phyloP scores from a whole-genome alignment of 1,140 invertebrate genomes.

The Mya arenaria region DNA sequence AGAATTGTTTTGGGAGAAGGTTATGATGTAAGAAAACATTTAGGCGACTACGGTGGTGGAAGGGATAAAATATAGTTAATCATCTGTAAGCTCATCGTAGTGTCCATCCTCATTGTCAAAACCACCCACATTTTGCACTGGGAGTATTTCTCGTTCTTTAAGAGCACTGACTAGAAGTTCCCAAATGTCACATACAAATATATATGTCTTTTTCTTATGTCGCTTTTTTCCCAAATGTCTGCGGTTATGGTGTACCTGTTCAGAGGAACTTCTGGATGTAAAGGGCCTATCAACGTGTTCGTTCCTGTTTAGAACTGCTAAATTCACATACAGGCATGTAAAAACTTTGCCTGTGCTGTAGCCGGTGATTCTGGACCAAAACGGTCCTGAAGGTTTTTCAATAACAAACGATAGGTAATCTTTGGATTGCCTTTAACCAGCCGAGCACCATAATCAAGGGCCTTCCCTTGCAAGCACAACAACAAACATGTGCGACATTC shows the following conservation, averaged over 20 bases:
- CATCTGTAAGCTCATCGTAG: too few relatives aligned
- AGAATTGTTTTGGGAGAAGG: too few relatives aligned
- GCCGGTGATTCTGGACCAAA: neutral
- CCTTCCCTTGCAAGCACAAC: neutral
- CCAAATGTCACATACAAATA: constrained; percentile 1
- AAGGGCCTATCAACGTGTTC: neutral
- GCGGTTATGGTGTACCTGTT: constrained; percentile 5
- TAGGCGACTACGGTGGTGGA: too few relatives aligned
- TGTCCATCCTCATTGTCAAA: too few relatives aligned
- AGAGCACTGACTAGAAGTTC: neutral
- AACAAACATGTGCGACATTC: neutral
- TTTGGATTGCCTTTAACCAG: neutral
- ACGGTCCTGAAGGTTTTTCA: neutral
- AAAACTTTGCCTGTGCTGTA: neutral
- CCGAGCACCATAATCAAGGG: neutral
- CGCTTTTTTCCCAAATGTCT: neutral
- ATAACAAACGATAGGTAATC: neutral
- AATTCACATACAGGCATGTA: too few relatives aligned
- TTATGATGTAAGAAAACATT: too few relatives aligned
- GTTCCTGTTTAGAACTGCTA: neutral
- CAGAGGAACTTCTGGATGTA: neutral
- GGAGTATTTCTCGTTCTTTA: neutral
- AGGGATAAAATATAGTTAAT: too few relatives aligned
- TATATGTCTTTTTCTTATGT: constrained; percentile 4
- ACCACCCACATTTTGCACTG: neutral